Evolutionary conservation across 1,140 invertebrate genomes (phyloP), one percentile per base, ranked within the genome.

Genomic region (Euborellia annulipes): DNA sequence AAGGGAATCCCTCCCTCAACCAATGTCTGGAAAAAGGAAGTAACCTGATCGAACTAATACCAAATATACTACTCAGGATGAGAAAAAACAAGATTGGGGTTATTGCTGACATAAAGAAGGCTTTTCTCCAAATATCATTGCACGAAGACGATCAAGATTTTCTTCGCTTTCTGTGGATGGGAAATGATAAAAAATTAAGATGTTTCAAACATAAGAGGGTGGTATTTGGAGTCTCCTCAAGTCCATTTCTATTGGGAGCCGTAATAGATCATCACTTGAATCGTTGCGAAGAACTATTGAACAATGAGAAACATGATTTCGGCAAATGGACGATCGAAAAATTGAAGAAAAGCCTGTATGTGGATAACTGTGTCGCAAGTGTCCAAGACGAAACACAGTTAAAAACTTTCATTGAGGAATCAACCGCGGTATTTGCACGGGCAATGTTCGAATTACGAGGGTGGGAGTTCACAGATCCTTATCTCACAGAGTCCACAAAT

Each of bases 41-140:
- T 3, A 66, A 67, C 52, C 47, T 66, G 1, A 53, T 66, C 7
- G 60, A 68, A 45, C 19, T 52, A 0, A 61, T 67, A 13, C 58
- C 62, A 7, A 30, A 52, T 2, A 46, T 67, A 21, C 36, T 67
- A 20, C 18, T 59, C 9, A 41, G 53, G 8, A 68, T 69, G 50
- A 46, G 63, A 43, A 48, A 18, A 43, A 52, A 54, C 18, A 54
- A 46, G 32, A 55, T 57, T 46, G 64, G 54, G 17, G 52, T 66
- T 0, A 56, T 57, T 2, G 52, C 62, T 1, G 65, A 68, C 41
- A 65, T 68, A 6, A 47, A 52, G 27, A 62, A 61, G 30, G 65
- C 60, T 0, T 69, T 68, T 55, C 47, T 63, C 8, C 58, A 63
- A 48, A 62, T 69, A 11, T 36, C 18, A 9, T 16, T 60, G 17